Evolutionary conservation across 2,888 invertebrate species (phyloP).

Genomic region (Caenorhabditis becei): DNA sequence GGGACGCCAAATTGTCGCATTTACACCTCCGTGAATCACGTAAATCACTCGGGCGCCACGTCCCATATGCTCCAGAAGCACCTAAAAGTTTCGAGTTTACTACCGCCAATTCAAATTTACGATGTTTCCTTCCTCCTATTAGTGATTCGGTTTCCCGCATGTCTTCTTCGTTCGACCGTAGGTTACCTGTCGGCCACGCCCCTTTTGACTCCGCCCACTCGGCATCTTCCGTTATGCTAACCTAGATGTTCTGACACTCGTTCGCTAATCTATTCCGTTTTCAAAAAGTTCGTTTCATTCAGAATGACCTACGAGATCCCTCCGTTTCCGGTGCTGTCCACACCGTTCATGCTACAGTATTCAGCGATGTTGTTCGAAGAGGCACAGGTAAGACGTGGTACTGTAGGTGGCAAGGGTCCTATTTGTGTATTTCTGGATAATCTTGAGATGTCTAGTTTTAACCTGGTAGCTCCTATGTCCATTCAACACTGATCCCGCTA

Average conservation of each 20-base stretch:
- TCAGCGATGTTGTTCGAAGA: constrained; percentile 21
- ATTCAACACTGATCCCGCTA: too few relatives aligned
- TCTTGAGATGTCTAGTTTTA: too few relatives aligned
- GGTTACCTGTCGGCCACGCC: constrained; percentile 21
- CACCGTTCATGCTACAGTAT: constrained; percentile 44
- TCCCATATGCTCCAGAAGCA: background rate
- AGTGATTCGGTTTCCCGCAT: constrained; percentile 54
- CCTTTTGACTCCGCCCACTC: background rate
- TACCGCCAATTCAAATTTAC: constrained; percentile 49
- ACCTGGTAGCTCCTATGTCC: too few relatives aligned
- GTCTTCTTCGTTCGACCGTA: constrained; percentile 31
- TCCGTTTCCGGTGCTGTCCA: constrained; percentile 48
- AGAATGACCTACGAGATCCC: constrained; percentile 39
- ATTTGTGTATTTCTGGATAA: too few relatives aligned
- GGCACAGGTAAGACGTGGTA: constrained; percentile 29
- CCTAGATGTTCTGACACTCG: background rate
- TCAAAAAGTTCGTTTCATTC: background rate
- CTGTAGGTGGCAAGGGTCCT: too few relatives aligned
- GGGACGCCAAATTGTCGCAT: constrained; percentile 56
- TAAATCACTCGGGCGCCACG: constrained; percentile 27
- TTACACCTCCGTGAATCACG: constrained; percentile 37
- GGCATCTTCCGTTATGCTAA: background rate
- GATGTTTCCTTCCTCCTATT: too few relatives aligned
- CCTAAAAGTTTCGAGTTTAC: constrained; percentile 5
- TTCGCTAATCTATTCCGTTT: too few relatives aligned